These are phyloP conservation scores for Phytoseiulus persimilis DNA, from an alignment of 2,888 invertebrate species.

Conservation along the genomic window DNA sequence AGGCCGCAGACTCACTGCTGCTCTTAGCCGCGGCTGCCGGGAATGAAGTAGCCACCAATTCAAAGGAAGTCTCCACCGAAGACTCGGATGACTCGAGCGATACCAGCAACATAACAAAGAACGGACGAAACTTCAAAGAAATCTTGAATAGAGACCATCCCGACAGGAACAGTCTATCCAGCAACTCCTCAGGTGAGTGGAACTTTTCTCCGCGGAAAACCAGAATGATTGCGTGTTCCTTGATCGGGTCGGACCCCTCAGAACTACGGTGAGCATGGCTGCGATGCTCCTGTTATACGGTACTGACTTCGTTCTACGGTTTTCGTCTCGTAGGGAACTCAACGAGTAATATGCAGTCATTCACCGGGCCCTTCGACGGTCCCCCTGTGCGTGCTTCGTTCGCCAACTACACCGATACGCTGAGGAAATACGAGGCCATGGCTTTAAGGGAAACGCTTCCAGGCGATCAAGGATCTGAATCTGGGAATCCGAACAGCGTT, in stretches of 20 bases:
- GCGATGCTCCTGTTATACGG: too few relatives aligned
- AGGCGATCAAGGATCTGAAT: neutral
- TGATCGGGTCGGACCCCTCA: too few relatives aligned
- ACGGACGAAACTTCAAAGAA: neutral
- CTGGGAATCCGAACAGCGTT: neutral
- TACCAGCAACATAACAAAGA: neutral
- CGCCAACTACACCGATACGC: slow-evolving; percentile 25
- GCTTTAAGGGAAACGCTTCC: neutral
- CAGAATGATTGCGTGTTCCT: too few relatives aligned
- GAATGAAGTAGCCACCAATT: neutral
- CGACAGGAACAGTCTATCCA: slow-evolving; percentile 21
- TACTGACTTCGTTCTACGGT: neutral
- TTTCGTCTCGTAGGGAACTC: neutral
- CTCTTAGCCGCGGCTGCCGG: slow-evolving; percentile 27
- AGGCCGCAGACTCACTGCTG: slow-evolving; percentile 36
- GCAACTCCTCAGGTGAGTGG: slow-evolving; percentile 16
- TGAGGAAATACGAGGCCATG: slow-evolving; percentile 35
- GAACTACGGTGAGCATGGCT: too few relatives aligned
- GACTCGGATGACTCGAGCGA: slow-evolving; percentile 31
- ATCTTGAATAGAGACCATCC: slow-evolving; percentile 14
- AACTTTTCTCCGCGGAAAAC: too few relatives aligned
- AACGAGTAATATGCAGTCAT: slow-evolving; percentile 30
- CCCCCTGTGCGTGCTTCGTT: slow-evolving; percentile 30
- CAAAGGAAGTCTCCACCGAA: neutral
- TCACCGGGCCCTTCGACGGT: slow-evolving; percentile 33